Conservation (phyloP, 2,888 invertebrate genomes). For the Protula sp. region DNA sequence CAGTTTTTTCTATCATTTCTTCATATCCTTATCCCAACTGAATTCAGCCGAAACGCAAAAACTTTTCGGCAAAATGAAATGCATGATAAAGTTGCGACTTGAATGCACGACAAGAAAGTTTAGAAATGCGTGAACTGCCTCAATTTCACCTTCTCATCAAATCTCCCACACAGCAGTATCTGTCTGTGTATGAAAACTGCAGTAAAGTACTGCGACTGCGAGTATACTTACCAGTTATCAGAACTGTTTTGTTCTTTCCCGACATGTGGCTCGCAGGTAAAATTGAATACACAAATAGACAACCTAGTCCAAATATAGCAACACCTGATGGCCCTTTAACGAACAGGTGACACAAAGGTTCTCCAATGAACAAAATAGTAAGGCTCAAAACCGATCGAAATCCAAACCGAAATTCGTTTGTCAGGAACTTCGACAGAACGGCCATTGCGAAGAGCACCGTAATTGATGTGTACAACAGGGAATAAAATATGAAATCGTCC, state of each 20-base stretch:
- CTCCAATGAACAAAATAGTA: conserved; percentile 45
- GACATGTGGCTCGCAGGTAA: conserved; percentile 48
- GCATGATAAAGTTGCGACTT: too few relatives aligned
- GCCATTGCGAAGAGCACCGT: conserved; percentile 50
- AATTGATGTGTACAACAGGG: conserved; percentile 44
- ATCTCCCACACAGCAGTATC: too few relatives aligned
- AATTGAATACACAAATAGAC: conserved; percentile 44
- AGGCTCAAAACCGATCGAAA: conserved; percentile 45
- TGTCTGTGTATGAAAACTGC: too few relatives aligned
- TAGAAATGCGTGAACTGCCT: too few relatives aligned
- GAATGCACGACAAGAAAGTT: too few relatives aligned
- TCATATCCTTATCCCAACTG: too few relatives aligned
- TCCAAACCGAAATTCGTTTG: conserved; percentile 49
- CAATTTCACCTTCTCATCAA: too few relatives aligned
- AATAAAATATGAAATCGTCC: conserved; percentile 47
- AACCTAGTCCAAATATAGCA: conserved; percentile 39
- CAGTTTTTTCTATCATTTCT: too few relatives aligned
- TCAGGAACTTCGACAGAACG: conserved; percentile 49
- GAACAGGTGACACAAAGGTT: conserved; percentile 48
- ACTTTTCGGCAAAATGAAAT: too few relatives aligned
- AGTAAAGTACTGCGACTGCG: too few relatives aligned
- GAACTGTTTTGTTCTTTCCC: conserved; percentile 40
- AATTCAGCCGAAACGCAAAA: too few relatives aligned
- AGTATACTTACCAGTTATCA: conserved; percentile 47
- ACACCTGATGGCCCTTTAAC: conserved; percentile 47